Conservation (phyloP, 2,113 vertebrate species). For the Ctenodactylus gundi region DNA sequence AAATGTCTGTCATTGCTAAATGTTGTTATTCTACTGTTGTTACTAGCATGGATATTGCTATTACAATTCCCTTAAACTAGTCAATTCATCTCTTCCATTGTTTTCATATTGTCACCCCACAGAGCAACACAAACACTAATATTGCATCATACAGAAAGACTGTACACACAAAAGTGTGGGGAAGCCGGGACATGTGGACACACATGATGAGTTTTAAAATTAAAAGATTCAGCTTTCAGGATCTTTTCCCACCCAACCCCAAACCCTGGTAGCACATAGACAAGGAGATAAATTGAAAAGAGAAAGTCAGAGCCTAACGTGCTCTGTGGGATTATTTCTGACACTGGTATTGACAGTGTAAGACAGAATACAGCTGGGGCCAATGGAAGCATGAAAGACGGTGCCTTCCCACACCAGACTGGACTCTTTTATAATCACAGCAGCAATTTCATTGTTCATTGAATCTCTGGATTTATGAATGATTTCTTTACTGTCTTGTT, state of each 20-base stretch:
- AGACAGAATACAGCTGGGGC: neutral
- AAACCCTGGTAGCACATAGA: neutral
- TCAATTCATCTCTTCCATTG: neutral
- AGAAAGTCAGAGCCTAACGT: neutral
- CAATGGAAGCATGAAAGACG: neutral
- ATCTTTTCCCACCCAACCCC: neutral
- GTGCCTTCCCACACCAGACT: neutral
- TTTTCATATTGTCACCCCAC: neutral
- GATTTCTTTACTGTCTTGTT: constrained; percentile 2
- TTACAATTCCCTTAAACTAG: neutral
- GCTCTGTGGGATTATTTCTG: neutral
- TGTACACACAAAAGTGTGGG: neutral
- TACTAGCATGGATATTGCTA: neutral
- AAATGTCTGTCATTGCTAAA: neutral
- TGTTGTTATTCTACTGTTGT: neutral
- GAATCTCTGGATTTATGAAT: constrained; percentile 50
- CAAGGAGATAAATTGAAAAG: neutral
- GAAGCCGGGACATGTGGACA: neutral
- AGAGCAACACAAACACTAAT: neutral
- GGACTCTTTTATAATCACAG: neutral
- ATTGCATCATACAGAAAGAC: neutral
- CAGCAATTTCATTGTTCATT: neutral
- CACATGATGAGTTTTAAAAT: neutral
- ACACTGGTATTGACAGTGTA: neutral
- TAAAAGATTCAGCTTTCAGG: neutral